Evolutionary conservation across 2,113 vertebrate species (phyloP).

Genomic region (Ictalurus furcatus): DNA sequence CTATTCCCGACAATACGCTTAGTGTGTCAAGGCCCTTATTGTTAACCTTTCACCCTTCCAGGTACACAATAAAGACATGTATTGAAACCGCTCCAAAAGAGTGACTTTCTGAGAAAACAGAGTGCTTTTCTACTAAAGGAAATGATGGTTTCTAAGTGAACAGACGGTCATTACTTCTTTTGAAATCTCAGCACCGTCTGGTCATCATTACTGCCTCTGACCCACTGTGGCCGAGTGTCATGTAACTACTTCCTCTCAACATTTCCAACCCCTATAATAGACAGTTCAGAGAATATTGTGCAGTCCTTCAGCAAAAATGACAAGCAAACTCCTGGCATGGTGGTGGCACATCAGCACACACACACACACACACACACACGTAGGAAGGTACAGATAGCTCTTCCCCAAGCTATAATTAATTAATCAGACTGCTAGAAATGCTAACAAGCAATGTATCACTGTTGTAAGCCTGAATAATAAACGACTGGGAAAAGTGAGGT

Average conservation of each 20-base stretch:
- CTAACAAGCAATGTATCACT: conserved; percentile 55
- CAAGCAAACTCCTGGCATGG: no score
- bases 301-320: background rate
- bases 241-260: background rate
- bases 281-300: background rate
- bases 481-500: conserved; percentile 35
- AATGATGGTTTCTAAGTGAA: background rate
- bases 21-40: background rate
- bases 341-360: background rate
- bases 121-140: background rate
- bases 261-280: background rate
- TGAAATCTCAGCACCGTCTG: conserved; percentile 14
- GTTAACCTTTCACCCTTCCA: conserved; percentile 10
- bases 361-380: conserved; percentile 31
- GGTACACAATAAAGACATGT: background rate
- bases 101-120: conserved; percentile 4
- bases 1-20: background rate
- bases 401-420: conserved; percentile 47
- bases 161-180: background rate
- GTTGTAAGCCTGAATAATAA: conserved; percentile 46
- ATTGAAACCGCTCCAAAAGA: background rate
- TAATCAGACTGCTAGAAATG: conserved; percentile 42
- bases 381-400: conserved; percentile 46
- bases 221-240: background rate
- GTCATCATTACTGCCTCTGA: conserved; percentile 20